Evolutionary conservation across 1,140 invertebrate genomes (phyloP).

Genomic region (Hermetia illucens): DNA sequence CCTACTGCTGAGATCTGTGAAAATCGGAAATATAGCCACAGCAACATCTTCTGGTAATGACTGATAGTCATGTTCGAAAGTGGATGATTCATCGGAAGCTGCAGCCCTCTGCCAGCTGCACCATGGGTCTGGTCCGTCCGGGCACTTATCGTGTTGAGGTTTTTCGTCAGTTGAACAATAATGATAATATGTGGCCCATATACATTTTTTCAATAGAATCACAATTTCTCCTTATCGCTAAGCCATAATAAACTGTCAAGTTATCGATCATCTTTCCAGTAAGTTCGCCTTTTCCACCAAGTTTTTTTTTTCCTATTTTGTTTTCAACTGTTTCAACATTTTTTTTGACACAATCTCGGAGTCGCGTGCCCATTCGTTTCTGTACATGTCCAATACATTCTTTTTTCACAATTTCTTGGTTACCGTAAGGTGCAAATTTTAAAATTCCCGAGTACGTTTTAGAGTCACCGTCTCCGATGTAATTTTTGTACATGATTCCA

Average conservation of each 20-base stretch:
- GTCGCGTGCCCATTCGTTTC: constrained; percentile 16
- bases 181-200: constrained; percentile 23
- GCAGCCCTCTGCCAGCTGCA: constrained; percentile 17
- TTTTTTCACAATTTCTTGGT: constrained; percentile 4
- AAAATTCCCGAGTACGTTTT: constrained; percentile 12
- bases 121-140: constrained; percentile 16
- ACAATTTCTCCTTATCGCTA: constrained; percentile 18
- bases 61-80: too few species aligned
- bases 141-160: constrained; percentile 15
- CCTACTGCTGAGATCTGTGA: constrained; percentile 7
- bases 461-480: constrained; percentile 15
- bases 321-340: constrained; percentile 2
- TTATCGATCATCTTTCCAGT: constrained; percentile 15
- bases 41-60: too few species aligned
- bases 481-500: constrained; percentile 12
- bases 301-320: constrained; percentile 11
- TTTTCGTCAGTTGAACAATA: constrained; percentile 19
- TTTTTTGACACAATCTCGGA: constrained; percentile 8
- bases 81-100: constrained; percentile 7
- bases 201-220: constrained; percentile 21
- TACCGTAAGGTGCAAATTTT: constrained; percentile 10
- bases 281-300: constrained; percentile 14
- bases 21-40: too few species aligned
- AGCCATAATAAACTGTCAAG: constrained; percentile 18
- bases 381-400: constrained; percentile 10